Conservation (phyloP, 1,140 invertebrate genomes). For the Drosophila prosaltans region DNA sequence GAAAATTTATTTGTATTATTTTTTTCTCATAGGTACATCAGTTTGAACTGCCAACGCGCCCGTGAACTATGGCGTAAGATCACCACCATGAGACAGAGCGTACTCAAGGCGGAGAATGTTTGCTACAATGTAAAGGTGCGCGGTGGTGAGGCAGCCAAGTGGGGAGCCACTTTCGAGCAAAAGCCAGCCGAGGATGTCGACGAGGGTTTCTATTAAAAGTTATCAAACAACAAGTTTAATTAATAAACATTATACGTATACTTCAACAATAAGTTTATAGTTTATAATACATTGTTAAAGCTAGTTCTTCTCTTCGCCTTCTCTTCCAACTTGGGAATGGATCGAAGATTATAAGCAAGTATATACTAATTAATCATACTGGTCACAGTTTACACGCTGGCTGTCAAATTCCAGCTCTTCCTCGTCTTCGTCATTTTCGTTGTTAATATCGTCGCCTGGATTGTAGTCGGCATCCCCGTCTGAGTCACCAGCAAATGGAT, state of each 20-base stretch:
- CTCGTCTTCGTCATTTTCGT: slow-evolving; percentile 53
- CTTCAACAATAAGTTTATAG: background rate
- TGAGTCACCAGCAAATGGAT: slow-evolving; percentile 50
- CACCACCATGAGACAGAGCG: slow-evolving; percentile 88
- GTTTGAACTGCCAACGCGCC: slow-evolving; percentile 82
- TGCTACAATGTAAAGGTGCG: slow-evolving; percentile 93
- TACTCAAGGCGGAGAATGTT: slow-evolving; percentile 92
- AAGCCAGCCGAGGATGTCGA: slow-evolving; percentile 71
- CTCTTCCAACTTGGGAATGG: background rate
- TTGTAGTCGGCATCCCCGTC: slow-evolving; percentile 58
- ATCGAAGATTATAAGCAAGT: background rate
- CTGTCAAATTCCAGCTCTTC: slow-evolving; percentile 68
- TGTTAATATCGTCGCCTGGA: slow-evolving; percentile 40
- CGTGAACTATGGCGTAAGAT: slow-evolving; percentile 90
- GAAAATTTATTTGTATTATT: background rate
- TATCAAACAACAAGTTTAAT: background rate
- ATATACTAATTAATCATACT: slow-evolving; percentile 42
- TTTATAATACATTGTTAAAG: background rate
- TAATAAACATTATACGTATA: slow-evolving; percentile 3
- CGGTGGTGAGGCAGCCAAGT: slow-evolving; percentile 90
- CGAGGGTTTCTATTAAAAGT: slow-evolving; percentile 67
- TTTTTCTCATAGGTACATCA: slow-evolving; percentile 62
- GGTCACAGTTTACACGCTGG: slow-evolving; percentile 53
- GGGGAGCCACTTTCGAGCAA: slow-evolving; percentile 70
- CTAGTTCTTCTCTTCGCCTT: background rate